Conservation (phyloP, 2,113 vertebrate species). For the Tringa solitaria region DNA sequence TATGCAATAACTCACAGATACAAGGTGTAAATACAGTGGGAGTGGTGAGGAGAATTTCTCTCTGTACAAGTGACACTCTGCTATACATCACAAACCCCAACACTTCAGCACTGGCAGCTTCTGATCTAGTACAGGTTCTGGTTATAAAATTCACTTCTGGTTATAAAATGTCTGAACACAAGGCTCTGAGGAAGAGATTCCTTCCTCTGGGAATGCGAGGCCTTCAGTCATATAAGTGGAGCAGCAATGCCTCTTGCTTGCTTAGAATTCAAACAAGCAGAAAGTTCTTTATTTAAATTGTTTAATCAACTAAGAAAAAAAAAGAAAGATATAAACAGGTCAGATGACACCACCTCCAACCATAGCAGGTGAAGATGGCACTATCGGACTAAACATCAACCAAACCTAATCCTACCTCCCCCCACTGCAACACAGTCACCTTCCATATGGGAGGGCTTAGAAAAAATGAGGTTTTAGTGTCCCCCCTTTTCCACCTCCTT, state of each 20-base stretch:
- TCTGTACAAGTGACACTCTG: not conserved
- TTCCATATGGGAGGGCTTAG: not conserved
- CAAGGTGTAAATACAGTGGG: slow-evolving; percentile 37
- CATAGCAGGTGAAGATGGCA: not conserved
- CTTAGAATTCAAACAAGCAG: not conserved
- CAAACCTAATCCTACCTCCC: not conserved
- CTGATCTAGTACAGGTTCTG: not conserved
- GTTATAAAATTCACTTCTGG: not conserved
- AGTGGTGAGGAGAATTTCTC: slow-evolving; percentile 46
- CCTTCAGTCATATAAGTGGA: not conserved
- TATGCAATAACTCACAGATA: slow-evolving; percentile 25
- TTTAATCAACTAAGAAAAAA: not conserved
- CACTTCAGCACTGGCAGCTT: not conserved
- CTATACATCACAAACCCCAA: slow-evolving; percentile 1
- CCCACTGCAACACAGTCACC: not conserved
- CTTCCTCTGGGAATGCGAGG: not conserved
- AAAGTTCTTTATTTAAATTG: not conserved
- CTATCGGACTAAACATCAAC: not conserved
- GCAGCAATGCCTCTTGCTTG: not conserved
- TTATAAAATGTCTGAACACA: not conserved
- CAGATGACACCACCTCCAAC: not conserved
- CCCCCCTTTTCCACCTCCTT: not conserved
- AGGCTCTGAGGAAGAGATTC: not conserved
- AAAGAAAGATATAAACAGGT: not conserved
- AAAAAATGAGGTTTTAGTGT: not conserved